phyloP scores from a whole-genome alignment of 2,113 vertebrate species.

The Mesoclemmys tuberculata region DNA sequence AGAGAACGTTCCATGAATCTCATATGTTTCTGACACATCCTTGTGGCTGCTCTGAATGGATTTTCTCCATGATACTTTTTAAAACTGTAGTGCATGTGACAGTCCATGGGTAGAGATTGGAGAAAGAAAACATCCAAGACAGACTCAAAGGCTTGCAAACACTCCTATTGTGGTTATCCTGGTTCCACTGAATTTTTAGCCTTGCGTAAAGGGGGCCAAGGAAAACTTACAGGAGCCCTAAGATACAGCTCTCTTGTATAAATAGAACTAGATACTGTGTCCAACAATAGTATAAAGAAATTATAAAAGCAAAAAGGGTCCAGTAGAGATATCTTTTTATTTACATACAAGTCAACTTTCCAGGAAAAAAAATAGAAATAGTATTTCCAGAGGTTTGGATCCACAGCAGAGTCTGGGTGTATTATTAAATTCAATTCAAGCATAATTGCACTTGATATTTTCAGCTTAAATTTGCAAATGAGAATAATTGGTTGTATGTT shows the following conservation, averaged over 20 bases:
- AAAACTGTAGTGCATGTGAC: background rate
- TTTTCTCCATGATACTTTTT: background rate
- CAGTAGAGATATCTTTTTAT: background rate
- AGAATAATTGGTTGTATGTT: background rate
- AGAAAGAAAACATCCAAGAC: background rate
- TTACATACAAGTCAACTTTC: background rate
- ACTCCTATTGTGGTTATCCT: background rate
- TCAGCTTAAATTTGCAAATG: background rate
- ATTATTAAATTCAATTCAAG: background rate
- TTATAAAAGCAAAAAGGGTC: background rate
- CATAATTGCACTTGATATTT: conserved; percentile 9
- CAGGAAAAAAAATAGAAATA: background rate
- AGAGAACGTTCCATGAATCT: rapidly evolving
- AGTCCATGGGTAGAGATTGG: rapidly evolving
- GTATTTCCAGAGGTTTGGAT: background rate
- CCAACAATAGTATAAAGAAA: background rate
- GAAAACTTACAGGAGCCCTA: background rate
- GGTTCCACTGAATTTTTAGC: background rate
- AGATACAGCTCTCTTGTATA: background rate
- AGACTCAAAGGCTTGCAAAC: background rate
- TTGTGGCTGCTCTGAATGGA: background rate
- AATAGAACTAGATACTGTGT: background rate
- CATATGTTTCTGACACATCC: rapidly evolving
- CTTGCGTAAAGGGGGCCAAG: background rate
- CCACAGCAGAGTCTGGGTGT: background rate